Base-by-base conservation (phyloP, 2,888 invertebrate genomes). In the Bibio marci region DNA sequence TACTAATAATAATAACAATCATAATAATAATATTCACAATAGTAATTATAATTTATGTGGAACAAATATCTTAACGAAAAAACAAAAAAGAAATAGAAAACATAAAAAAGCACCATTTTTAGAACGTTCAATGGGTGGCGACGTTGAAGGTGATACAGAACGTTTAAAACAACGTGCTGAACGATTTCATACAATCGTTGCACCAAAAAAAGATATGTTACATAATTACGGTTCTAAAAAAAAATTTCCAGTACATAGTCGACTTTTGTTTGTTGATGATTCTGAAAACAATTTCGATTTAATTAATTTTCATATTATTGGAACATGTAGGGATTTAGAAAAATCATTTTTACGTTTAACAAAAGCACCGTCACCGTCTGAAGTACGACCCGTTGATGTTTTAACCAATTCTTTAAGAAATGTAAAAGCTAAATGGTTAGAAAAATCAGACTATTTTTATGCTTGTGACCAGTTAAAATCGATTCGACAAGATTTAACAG, bases 391-490 rank as follows among this genome's bases (percentile, higher is more conserved):
- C 48, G 76, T 83, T 50, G 70, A 77, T 56, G 79, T 98, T 35
- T 71, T 99, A 44, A 70, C 70, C 50, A 75, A 74, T 56, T 85
- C 97, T 34, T 69, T 99, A 53, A 75, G 73, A 55, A 81, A 86
- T 67, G 94, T 97, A 11, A 91, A 94, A 63, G 71, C 76, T 34
- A 79, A 81, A 52, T 99, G 97, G 92, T 72, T 80, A 47, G 70
- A 75, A 41, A 86, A 80, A 52, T 80, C 80, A 55, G 94, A 98
- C 65, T 98, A 99, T 64, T 79, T 77, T 63, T 97, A 92, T 68
- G 85, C 90, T 43, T 97, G 95, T 67, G 95, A 97, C 70, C 98
- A 98, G 64, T 69, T 99, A 41, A 97, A 98, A 64, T 94, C 95
- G 8, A 95, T 99, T 48, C 69, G 98, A 50, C 98, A 98, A 67